Base-by-base conservation (phyloP, 2,113 vertebrate species). In the Pedetes capensis region DNA sequence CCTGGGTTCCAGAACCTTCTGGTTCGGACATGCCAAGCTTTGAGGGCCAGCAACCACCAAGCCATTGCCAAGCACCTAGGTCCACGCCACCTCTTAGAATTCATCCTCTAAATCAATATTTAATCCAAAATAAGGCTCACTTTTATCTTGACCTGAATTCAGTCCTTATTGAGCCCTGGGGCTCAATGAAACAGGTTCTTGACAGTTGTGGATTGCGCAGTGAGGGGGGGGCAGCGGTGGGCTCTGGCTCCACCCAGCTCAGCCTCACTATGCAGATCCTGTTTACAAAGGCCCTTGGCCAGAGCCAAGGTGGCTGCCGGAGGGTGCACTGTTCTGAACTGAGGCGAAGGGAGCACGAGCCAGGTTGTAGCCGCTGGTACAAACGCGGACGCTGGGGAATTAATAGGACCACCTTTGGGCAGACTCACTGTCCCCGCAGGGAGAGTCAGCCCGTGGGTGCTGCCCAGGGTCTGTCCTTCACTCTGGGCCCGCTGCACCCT, bases 381-480 rank as follows among this genome's bases (percentile, higher is more conserved):
- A 80, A 16, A 9, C 86, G 94, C 94, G 71, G 94, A 81, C 20
- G 57, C 29, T 2, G 49, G 22, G 68, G 95, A 85, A 94, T 90
- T 88, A 82, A 80, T 51, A 89, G 96, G 91, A 89, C 88, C 61
- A 92, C 93, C 93, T 89, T 94, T 86, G 59, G 81, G 95, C 94
- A 59, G 74, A 72, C 72, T 87, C 37, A 94, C 95, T 59, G 74
- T 76, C 86, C 86, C 95, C 94, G 88, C 89, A 94, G 69, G 95
- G 87, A 96, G 93, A 93, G 49, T 8, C 2, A 0, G 72, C 59
- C 81, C 53, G 34, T 64, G 49, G 93, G 59, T 92, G 61, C 95
- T 89, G 69, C 57, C 89, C 78, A 34, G 92, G 69, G 63, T 95
- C 97, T 97, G 97, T 93, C 57, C 69, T 59, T 95, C 93, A 93